Percentiles rank a stretch among this genome's conserved stretches.
Conservation (phyloP, 1,140 invertebrate species). For the Andrena cerasifolii region DNA sequence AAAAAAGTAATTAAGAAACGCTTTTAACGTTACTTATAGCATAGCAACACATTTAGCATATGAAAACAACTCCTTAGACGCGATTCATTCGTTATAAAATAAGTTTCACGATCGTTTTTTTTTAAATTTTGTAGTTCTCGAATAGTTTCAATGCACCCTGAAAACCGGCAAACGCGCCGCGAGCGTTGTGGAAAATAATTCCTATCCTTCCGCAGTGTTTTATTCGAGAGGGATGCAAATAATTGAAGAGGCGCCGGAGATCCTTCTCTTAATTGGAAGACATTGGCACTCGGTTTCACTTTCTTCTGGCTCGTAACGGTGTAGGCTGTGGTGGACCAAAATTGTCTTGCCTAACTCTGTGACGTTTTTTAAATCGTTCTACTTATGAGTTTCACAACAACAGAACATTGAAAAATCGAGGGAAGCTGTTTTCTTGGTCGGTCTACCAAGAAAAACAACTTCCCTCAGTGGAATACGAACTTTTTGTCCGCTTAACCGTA, state of each 20-base stretch:
- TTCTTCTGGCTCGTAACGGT: not conserved
- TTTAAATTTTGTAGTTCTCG: constrained; percentile 4
- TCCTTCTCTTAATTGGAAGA: constrained; percentile 9
- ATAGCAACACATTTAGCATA: not conserved
- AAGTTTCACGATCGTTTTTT: not conserved
- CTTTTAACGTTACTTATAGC: not conserved
- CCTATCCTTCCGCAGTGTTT: not conserved
- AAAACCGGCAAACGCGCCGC: constrained; percentile 3
- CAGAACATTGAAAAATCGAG: no score
- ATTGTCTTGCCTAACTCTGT: not conserved
- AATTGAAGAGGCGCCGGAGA: not conserved
- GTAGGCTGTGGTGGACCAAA: not conserved
- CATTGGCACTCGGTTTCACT: not conserved
- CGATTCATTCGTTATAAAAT: not conserved
- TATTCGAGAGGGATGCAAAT: not conserved
- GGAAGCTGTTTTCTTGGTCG: no score
- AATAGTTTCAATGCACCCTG: not conserved
- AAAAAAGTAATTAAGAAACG: not conserved
- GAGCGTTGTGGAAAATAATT: not conserved
- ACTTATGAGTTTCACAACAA: no score
- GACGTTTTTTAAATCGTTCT: not conserved
- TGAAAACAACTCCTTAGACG: not conserved
- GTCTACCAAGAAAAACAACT: no score
- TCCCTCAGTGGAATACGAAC: no score
- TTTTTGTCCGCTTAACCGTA: no score